phyloP scores from a whole-genome alignment of 2,797 vertebrate genomes.

The Manis javanica region DNA sequence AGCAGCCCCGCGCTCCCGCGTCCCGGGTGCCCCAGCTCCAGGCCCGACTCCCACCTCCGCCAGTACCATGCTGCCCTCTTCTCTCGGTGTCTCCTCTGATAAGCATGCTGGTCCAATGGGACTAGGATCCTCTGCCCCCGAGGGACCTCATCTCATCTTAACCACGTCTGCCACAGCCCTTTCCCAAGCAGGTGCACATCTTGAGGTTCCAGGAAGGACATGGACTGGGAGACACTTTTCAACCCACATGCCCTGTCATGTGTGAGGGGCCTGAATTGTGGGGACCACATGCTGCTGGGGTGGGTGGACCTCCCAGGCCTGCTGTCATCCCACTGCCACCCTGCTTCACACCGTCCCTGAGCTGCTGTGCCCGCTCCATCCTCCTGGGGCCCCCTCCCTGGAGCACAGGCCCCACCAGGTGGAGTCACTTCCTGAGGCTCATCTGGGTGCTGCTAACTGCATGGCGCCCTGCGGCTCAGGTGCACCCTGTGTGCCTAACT shows the following conservation, averaged over 20 bases:
- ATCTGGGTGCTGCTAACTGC: not conserved
- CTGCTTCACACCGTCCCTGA: not conserved
- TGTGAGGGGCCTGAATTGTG: not conserved
- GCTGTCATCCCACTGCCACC: not conserved
- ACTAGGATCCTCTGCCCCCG: not conserved
- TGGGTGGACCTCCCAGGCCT: not conserved
- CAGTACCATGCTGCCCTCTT: not conserved
- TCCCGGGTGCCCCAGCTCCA: too few relatives aligned
- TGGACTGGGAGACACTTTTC: accelerated
- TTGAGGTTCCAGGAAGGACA: not conserved
- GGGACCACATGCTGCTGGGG: accelerated
- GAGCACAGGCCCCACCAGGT: too few relatives aligned
- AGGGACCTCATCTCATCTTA: accelerated
- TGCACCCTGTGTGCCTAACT: accelerated
- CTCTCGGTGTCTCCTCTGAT: not conserved
- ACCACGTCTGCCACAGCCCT: too few relatives aligned
- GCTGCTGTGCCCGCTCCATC: too few relatives aligned
- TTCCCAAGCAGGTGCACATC: not conserved
- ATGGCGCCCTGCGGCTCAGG: accelerated
- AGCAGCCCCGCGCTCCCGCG: too few relatives aligned
- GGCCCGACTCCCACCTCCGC: too few relatives aligned
- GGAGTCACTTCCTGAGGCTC: too few relatives aligned
- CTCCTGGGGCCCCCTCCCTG: not conserved
- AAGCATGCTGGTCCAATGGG: accelerated
- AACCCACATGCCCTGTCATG: not conserved